A percentile compares a stretch with the other conserved stretches of the same genome.
Evolutionary conservation across 2,797 vertebrate species (phyloP).

Genomic region (Mormyrops boulengeri): DNA sequence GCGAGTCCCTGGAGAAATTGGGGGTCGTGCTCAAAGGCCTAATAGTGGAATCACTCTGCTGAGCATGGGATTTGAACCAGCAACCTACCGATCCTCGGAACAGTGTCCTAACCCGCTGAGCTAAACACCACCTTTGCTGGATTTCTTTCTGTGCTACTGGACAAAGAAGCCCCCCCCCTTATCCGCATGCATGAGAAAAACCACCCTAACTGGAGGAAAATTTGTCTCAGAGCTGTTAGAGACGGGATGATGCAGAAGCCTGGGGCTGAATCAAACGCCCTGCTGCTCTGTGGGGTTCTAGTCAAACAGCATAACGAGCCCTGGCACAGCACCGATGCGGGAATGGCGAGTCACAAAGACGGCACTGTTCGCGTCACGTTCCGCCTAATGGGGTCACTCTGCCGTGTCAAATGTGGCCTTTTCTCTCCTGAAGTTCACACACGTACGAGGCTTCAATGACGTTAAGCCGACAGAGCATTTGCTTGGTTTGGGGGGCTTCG

Average conservation of each 20-base stretch:
- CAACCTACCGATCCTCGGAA: background rate
- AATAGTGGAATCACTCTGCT: background rate
- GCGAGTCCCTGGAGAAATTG: background rate
- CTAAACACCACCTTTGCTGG: background rate
- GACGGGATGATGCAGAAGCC: background rate
- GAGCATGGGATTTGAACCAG: background rate
- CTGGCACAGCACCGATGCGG: background rate
- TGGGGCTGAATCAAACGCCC: background rate
- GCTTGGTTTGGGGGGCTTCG: background rate
- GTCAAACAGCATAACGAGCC: constrained; percentile 18
- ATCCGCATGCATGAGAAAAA: background rate
- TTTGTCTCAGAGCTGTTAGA: background rate
- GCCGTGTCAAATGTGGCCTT: background rate
- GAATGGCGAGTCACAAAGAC: background rate
- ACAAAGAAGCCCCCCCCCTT: background rate
- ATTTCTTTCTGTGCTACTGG: background rate
- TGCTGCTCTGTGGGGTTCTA: background rate
- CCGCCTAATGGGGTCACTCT: background rate
- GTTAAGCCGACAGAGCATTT: background rate
- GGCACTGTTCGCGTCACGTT: background rate
- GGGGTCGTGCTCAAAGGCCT: background rate
- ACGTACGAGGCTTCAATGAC: background rate
- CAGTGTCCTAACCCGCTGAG: background rate
- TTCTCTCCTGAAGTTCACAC: background rate
- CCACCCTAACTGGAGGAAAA: background rate